A percentile compares a stretch with the other conserved stretches of the same genome.
Conservation (phyloP, 2,888 invertebrate genomes). For the Lasioglossum lativentre region DNA sequence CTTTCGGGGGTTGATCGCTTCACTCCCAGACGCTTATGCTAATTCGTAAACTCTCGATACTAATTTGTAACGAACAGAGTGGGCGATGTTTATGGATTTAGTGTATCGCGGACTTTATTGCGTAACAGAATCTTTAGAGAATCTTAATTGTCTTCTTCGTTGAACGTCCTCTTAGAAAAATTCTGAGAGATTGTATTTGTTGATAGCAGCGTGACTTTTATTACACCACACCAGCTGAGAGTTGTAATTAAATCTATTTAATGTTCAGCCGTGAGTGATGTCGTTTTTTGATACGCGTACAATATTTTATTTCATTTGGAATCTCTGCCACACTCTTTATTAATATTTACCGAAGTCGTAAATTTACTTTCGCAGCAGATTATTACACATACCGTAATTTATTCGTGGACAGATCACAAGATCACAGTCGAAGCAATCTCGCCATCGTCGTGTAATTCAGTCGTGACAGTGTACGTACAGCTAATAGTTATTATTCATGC, state of each 20-base stretch:
- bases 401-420: background rate
- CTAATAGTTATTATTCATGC: background rate
- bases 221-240: background rate
- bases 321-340: background rate
- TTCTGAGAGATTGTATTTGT: background rate
- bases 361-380: background rate
- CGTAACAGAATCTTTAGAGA: background rate
- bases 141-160: background rate
- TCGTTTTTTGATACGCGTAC: background rate
- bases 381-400: background rate
- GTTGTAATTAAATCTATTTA: background rate
- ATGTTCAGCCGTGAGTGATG: background rate
- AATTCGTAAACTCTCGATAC: background rate
- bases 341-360: background rate
- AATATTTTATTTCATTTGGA: background rate
- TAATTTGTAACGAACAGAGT: background rate
- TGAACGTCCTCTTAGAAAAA: background rate
- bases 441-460: background rate
- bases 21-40: background rate
- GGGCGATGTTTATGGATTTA: background rate
- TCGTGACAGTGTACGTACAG: no score
- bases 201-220: background rate
- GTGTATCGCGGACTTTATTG: background rate
- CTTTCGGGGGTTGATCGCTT: background rate
- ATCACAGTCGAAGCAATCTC: background rate